Conservation (phyloP, 2,888 invertebrate genomes). For the Schizotus pectinicornis region DNA sequence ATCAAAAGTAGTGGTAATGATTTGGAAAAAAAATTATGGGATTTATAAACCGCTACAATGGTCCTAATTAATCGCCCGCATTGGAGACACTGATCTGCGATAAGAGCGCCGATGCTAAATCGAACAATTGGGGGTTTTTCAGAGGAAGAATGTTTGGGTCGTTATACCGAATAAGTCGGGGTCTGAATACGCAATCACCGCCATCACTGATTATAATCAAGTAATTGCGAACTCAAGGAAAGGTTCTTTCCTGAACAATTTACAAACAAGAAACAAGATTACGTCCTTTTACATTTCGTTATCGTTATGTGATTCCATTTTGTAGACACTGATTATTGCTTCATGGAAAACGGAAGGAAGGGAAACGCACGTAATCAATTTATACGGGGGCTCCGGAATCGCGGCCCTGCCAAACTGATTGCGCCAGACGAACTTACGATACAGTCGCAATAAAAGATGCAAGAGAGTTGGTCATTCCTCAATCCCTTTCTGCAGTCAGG, state of each 20-base stretch:
- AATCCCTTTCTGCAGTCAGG: too few relatives aligned
- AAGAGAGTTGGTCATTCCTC: too few relatives aligned
- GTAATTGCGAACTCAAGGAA: conserved; percentile 40
- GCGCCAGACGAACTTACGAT: background rate
- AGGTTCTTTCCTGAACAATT: conserved; percentile 35
- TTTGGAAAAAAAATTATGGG: too few relatives aligned
- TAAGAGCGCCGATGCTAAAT: background rate
- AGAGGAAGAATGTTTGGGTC: conserved; percentile 5
- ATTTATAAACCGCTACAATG: too few relatives aligned
- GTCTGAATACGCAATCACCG: conserved; percentile 46
- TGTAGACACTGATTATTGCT: background rate
- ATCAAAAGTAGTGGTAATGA: too few relatives aligned
- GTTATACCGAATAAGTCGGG: conserved; percentile 17
- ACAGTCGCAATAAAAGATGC: background rate
- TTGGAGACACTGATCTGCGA: background rate
- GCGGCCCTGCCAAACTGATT: background rate
- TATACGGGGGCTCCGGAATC: background rate
- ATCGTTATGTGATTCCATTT: conserved; percentile 31
- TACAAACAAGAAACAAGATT: conserved; percentile 44
- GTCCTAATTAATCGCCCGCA: too few relatives aligned
- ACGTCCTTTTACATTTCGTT: conserved; percentile 37
- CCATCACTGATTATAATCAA: conserved; percentile 46
- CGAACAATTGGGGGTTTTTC: background rate
- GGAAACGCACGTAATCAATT: too few relatives aligned
- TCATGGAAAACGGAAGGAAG: background rate